Conservation (phyloP, 35 echinoderm and acorn worm genomes). For the Apostichopus parvimensis region DNA sequence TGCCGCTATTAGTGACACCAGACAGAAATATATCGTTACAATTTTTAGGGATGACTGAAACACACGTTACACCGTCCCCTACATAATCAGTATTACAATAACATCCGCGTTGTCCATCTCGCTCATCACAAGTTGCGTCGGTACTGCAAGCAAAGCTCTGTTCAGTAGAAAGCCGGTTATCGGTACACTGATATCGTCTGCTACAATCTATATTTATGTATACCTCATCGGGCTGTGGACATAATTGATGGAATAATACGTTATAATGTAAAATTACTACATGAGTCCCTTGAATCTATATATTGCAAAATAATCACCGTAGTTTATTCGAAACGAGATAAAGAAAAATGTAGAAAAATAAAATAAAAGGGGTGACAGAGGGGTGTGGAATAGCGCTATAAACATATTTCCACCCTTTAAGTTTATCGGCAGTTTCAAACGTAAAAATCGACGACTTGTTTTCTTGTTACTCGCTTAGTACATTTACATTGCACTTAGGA, state of each 20-base stretch:
- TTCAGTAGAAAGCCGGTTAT: background rate
- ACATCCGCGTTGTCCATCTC: background rate
- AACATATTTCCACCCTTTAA: too few species aligned
- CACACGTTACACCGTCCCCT: conserved; percentile 53
- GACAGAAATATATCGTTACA: background rate
- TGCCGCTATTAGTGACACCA: background rate
- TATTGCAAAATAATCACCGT: too few species aligned
- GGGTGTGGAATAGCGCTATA: too few species aligned
- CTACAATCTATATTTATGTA: background rate
- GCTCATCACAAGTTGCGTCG: background rate
- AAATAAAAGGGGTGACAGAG: too few species aligned
- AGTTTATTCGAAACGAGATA: too few species aligned
- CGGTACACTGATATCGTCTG: background rate
- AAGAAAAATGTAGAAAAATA: too few species aligned
- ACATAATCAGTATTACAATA: background rate
- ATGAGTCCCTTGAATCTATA: too few species aligned
- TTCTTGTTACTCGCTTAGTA: too few species aligned
- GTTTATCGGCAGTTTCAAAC: too few species aligned
- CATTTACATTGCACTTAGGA: too few species aligned
- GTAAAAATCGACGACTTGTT: too few species aligned
- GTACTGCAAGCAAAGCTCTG: background rate
- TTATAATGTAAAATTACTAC: background rate
- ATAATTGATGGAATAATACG: background rate
- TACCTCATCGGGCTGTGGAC: background rate
- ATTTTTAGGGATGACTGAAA: background rate